Evolutionary conservation across 2,797 vertebrate species (phyloP), one percentile per base, ranked within the genome.

Genomic region (Falco berigora): DNA sequence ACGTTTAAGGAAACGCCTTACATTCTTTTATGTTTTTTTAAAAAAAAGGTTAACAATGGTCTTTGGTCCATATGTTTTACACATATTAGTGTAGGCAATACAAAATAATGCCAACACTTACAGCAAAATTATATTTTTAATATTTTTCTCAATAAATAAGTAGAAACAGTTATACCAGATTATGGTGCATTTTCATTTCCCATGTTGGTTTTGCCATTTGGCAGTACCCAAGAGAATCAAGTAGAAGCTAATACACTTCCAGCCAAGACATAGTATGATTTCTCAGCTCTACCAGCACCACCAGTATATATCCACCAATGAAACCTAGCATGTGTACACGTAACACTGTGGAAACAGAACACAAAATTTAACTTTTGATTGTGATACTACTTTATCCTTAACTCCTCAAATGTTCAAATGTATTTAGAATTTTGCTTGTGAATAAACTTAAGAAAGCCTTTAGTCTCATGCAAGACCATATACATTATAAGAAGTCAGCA

Each of bases 1-100:
- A 94, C 20, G 46, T 96, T 96, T 96, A 95, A 96, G 92, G 90
- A 97, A 97, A 97, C 62, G 91, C 64, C 82, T 96, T 73, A 91
- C 25, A 44, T 75, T 71, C 86, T 94, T 72, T 79, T 61, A 59
- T 28, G 32, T 80, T 80, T 62, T 63, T 23, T 25, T 6, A 52
- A 42, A 44, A 47, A 67, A 52, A 36, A 84, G 9, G 11, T 62
- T 53, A 83, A 49, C 24, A 67, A 28, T 12, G 5, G 38, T 44
- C 46, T 80, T 85, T 30, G 17, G 14, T 44, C 64, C 2, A 0
- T 25, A 55, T 56, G 32, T 62, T 85, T 75, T 61, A 52, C 8
- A 61, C 1, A 2, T 42, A 50, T 46, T 69, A 56, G 9, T 14
- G 22, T 9, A 84, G 36, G 53, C 9, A 42, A 47, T 17, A 68